Base-by-base conservation (phyloP, 2,113 vertebrate genomes). In the Dicentrarchus labrax region DNA sequence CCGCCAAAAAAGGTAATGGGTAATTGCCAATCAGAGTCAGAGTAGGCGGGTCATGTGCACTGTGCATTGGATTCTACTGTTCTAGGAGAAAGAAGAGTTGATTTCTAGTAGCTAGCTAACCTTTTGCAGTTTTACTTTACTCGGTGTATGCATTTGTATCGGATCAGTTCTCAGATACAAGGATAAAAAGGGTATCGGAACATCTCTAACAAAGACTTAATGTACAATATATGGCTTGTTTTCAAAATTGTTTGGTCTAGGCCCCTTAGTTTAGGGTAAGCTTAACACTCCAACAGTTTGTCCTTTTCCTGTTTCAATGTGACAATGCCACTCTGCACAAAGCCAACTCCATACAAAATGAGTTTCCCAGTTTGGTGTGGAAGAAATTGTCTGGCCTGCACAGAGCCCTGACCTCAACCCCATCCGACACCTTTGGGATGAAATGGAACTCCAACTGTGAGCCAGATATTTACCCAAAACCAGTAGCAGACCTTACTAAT, bases 331-430 rank as follows among this genome's bases (percentile, higher is more conserved):
- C 1, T 0, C 6, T 7, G 13, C 15, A 41, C 51, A n/a, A 68
- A 57, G 54, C 53, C 7, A 24, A n/a, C 21, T 43, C 57, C 56
- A 53, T 9, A 36, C 41, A 13, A n/a, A n/a, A 56, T 4, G 2
- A 15, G 54, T n/a, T n/a, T 57, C 41, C 24, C 75, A 36, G 62
- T 57, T 68, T 19, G 15, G 4, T 9, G 9, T 51, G 30, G 45
- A 69, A 69, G 65, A 77, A 22, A 24, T 36, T n/a, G 21, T 62
- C 48, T 65, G 50, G 24, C 41, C 59, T 45, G 48, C 36, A 51
- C 5, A 47, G 11, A n/a, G 11, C 2, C 15, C 39, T 47, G 41
- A 50, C 45, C 45, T 75, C 15, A 39, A 51, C 41, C 17, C 15
- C 13, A 38, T 22, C 15, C 3, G 19, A 51, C 21, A 60, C 24